phyloP scores from a whole-genome alignment of 2,113 vertebrate species.

The Isurus oxyrinchus region DNA sequence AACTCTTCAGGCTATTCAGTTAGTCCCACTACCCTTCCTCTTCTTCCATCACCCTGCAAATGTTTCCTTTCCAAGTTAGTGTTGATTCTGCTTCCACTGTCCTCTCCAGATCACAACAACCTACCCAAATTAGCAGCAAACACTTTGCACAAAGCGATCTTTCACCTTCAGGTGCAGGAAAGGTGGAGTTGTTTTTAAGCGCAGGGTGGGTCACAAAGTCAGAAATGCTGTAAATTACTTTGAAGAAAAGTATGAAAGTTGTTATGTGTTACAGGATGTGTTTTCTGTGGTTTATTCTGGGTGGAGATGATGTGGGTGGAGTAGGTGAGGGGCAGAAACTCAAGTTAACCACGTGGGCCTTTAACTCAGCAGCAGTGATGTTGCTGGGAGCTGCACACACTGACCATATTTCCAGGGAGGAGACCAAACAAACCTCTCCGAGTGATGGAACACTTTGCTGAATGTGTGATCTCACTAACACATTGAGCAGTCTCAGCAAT shows the following conservation, averaged over 20 bases:
- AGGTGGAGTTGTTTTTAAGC: constrained; percentile 9
- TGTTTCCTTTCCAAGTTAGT: background rate
- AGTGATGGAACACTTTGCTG: background rate
- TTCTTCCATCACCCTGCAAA: background rate
- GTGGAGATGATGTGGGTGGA: background rate
- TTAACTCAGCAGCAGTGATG: background rate
- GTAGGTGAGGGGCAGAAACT: background rate
- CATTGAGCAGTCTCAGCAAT: background rate
- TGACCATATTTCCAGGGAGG: background rate
- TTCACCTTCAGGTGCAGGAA: background rate
- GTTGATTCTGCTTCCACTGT: background rate
- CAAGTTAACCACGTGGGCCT: background rate
- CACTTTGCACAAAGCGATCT: no score
- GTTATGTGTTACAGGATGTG: background rate
- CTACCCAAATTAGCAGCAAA: background rate
- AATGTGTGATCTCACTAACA: background rate
- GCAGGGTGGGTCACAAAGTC: background rate
- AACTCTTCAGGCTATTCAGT: background rate
- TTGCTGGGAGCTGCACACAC: background rate
- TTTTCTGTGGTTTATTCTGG: background rate
- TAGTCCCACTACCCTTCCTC: background rate
- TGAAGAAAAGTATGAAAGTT: background rate
- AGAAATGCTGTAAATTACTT: background rate
- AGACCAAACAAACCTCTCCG: background rate
- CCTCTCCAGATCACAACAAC: background rate